Conservation (phyloP, 2,113 vertebrate species). For the Alaudala cheleensis region DNA sequence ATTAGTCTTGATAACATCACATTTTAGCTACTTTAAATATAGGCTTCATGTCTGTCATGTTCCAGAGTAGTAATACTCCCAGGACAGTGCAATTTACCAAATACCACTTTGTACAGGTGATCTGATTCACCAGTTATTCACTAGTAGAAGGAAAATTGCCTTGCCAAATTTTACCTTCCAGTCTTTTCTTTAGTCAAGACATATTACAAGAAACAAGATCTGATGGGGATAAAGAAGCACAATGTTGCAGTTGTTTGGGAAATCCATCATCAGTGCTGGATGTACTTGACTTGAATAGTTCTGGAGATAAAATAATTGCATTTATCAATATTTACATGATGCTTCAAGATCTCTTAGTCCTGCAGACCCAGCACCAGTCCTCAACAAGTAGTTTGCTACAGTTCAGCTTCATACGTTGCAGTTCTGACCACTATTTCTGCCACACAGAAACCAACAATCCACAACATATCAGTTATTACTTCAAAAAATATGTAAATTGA, state of each 20-base stretch:
- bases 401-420: slow-evolving; percentile 25
- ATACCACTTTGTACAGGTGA: slow-evolving; percentile 13
- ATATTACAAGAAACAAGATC: not conserved
- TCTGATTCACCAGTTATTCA: not conserved
- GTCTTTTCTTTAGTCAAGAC: slow-evolving; percentile 16
- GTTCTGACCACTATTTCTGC: slow-evolving; percentile 24
- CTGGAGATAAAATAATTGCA: slow-evolving; percentile 14
- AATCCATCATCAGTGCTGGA: slow-evolving; percentile 2
- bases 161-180: not conserved
- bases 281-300: slow-evolving; percentile 26
- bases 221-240: slow-evolving; percentile 16
- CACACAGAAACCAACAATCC: slow-evolving; percentile 8
- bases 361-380: not conserved
- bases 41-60: slow-evolving; percentile 20
- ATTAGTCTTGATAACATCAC: slow-evolving; percentile 10
- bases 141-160: not conserved
- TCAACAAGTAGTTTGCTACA: not conserved
- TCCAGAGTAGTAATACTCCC: slow-evolving; percentile 35
- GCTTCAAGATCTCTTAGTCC: not conserved
- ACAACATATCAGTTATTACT: slow-evolving; percentile 72
- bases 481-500: slow-evolving; percentile 48
- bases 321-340: not conserved
- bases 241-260: not conserved
- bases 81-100: slow-evolving; percentile 61
- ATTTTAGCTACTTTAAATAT: not conserved